Evolutionary conservation across 2,113 vertebrate species (phyloP), one percentile per base, ranked within the genome.

Genomic region (human (Homo sapiens)): DNA sequence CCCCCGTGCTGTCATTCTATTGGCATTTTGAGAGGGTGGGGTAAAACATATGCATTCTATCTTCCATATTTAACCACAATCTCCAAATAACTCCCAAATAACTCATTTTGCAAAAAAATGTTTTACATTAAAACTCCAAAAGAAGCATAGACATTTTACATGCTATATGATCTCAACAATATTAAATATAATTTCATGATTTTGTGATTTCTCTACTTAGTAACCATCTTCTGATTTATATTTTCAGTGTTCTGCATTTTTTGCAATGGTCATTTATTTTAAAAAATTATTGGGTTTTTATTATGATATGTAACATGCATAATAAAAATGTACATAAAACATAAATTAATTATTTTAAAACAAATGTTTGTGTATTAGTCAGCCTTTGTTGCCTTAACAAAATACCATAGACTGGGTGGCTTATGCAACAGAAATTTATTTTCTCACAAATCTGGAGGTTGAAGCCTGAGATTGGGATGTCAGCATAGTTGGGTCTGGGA

Each of bases 21-120:
- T 89, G 86, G 87, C 88, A 94, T 94, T 94, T 91, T 43, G 30
- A 91, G 76, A 90, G 81, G 75, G 55, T n/a, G 61, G 50, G n/a
- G 64, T 85, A 91, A 76, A 93, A 93, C 35, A 40, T 17, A 72
- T 23, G 66, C 79, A 72, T n/a, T 12, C 35, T 61, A 23, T 66
- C 23, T 66, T 85, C 93, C 57, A 40, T 52, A 64, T 97, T 94
- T 97, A 97, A 88, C 90, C 88, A 92, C 75, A 75, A 83, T 81
- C 50, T 68, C 48, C 80, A 48, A 70, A 79, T 73, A 94, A 93
- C 90, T 96, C 82, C 61, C 73, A 55, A 87, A 95, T 59, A 96
- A 92, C 88, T 96, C 78, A 27, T 55, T 82, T 80, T 92, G 61
- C 88, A 78, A 86, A 93, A 97, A 84, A 82, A 20, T 38, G 32